These are phyloP conservation scores for Drosophila jambulina DNA, from an alignment of 1,140 invertebrate species.

Conservation along the genomic window DNA sequence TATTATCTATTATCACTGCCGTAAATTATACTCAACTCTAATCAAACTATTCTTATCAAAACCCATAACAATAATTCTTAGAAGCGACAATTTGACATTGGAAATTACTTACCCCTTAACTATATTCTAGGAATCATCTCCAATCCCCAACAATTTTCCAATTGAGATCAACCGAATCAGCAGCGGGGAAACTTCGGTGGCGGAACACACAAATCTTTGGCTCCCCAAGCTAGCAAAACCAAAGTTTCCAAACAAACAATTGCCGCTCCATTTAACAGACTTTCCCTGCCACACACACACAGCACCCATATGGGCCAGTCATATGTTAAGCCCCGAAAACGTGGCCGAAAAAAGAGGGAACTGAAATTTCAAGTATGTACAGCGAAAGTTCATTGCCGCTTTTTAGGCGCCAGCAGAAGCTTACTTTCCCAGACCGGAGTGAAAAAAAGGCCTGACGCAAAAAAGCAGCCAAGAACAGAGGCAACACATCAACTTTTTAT, in stretches of 20 bases:
- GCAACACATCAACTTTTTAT: constrained; percentile 77
- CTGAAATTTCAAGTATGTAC: constrained; percentile 40
- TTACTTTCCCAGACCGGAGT: constrained; percentile 35
- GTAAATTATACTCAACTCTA: background rate
- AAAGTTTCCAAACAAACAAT: constrained; percentile 55
- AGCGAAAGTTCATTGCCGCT: constrained; percentile 60
- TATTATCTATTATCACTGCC: background rate
- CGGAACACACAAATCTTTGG: constrained; percentile 44
- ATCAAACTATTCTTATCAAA: constrained; percentile 4
- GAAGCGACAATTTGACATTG: background rate
- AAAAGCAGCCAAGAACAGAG: constrained; percentile 37
- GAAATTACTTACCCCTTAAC: background rate
- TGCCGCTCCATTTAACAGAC: constrained; percentile 55
- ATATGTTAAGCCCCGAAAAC: constrained; percentile 41
- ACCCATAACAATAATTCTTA: background rate
- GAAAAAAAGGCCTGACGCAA: constrained; percentile 16
- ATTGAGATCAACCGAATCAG: constrained; percentile 34
- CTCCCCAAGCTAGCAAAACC: constrained; percentile 40
- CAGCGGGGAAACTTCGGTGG: constrained; percentile 11
- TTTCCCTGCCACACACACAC: constrained; percentile 20
- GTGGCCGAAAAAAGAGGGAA: constrained; percentile 11
- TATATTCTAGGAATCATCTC: background rate
- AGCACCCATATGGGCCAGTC: constrained; percentile 38
- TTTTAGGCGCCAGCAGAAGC: constrained; percentile 52
- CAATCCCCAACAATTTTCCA: constrained; percentile 17